These are phyloP conservation scores for Parambassis ranga DNA, from an alignment of 2,797 vertebrate genomes.

Conservation along the genomic window DNA sequence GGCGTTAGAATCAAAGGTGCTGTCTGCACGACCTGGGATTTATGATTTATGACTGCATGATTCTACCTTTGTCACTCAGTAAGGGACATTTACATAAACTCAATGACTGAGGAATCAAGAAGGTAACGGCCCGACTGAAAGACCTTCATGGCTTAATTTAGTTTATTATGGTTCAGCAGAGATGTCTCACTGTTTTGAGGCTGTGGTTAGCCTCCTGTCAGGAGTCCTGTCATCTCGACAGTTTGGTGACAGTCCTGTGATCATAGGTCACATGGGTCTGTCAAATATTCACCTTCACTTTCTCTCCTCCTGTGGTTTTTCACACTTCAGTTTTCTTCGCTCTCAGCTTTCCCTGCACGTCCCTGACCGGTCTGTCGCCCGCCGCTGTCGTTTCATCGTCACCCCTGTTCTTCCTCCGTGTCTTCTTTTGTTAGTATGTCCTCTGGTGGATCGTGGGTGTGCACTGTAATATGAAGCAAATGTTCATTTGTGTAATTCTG, in stretches of 20 bases:
- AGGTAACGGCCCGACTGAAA: no score
- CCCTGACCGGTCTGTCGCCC: not conserved
- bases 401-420: not conserved
- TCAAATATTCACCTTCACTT: conserved; percentile 23
- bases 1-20: not conserved
- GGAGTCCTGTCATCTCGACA: not conserved
- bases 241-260: conserved; percentile 14
- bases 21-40: not conserved
- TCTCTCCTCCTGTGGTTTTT: not conserved
- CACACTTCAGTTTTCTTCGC: not conserved
- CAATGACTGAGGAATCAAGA: no score
- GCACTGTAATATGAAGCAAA: not conserved
- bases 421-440: not conserved
- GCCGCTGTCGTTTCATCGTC: not conserved
- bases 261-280: conserved; percentile 15
- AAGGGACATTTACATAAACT: no score
- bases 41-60: not conserved
- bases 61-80: not conserved
- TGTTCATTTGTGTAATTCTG: no score
- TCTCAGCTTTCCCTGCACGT: not conserved
- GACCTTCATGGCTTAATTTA: no score
- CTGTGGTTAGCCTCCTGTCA: not conserved
- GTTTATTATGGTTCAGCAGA: no score
- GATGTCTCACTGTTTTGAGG: no score
- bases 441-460: not conserved